phyloP scores from a whole-genome alignment of 1,140 invertebrate species.

The Heterodera carotae region DNA sequence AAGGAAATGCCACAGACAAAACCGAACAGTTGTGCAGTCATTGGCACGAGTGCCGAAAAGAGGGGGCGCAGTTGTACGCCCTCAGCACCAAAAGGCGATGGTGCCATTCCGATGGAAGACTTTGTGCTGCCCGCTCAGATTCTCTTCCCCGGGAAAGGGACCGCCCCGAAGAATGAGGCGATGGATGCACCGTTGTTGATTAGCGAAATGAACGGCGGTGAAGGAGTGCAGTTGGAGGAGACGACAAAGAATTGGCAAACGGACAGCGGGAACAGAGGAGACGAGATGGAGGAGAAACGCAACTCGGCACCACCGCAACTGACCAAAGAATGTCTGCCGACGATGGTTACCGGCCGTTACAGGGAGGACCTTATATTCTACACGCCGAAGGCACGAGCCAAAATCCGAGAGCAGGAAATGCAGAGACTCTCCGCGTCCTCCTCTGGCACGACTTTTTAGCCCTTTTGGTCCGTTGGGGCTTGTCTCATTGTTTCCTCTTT shows the following conservation, averaged over 20 bases:
- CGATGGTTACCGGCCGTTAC: constrained; percentile 31
- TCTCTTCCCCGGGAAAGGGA: background rate
- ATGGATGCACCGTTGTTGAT: background rate
- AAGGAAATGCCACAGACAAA: background rate
- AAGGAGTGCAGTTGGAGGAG: background rate
- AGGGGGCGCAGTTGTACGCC: background rate
- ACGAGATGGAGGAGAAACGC: background rate
- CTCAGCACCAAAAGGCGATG: background rate
- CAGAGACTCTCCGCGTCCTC: background rate
- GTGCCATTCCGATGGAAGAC: background rate
- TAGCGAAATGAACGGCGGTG: constrained; percentile 9
- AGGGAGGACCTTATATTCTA: constrained; percentile 30
- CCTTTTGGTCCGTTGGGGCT: background rate
- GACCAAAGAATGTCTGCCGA: constrained; percentile 32
- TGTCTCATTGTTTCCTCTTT: background rate
- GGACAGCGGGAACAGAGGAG: background rate
- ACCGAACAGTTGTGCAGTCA: background rate
- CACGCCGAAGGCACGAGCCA: constrained; percentile 30
- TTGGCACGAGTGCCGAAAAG: background rate
- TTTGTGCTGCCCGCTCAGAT: background rate
- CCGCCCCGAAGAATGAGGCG: background rate
- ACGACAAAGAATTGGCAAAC: background rate
- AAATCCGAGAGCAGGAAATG: constrained; percentile 21
- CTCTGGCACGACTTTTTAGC: background rate
- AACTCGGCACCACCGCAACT: constrained; percentile 23